Percentiles rank a stretch among this genome's conserved stretches.
phyloP scores from a whole-genome alignment of 2,113 vertebrate species.

The Xyrauchen texanus region DNA sequence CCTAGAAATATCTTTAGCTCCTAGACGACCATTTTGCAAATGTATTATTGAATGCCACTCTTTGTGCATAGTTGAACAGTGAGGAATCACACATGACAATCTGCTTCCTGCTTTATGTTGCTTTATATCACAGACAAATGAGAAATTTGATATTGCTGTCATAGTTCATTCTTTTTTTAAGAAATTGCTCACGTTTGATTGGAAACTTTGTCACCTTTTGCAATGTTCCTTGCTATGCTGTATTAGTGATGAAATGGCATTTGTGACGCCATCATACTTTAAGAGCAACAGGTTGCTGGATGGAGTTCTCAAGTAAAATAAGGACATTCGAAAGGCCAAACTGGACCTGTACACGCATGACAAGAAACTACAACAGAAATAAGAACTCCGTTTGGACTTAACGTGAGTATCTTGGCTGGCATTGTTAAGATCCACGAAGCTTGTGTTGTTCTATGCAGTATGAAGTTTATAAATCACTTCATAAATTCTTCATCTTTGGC shows the following conservation, averaged over 20 bases:
- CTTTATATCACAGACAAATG: not conserved
- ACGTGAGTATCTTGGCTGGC: not conserved
- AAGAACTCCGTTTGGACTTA: not conserved
- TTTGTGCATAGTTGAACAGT: not conserved
- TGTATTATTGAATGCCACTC: not conserved
- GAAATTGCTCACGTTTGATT: not conserved
- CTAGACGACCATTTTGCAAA: not conserved
- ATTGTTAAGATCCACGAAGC: not conserved
- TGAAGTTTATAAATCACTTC: not conserved
- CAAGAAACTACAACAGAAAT: not conserved
- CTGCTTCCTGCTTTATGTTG: not conserved
- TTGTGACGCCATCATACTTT: not conserved
- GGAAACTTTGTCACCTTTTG: not conserved
- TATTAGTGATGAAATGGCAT: not conserved
- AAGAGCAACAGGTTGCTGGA: not conserved
- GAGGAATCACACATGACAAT: not conserved
- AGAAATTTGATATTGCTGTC: not conserved
- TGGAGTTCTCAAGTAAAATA: not conserved
- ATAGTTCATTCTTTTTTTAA: not conserved
- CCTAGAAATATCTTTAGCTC: not conserved
- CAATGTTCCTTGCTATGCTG: no score
- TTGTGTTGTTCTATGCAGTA: slow-evolving; percentile 16
- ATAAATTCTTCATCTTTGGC: slow-evolving; percentile 2
- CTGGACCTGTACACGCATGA: not conserved
- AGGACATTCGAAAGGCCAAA: not conserved